phyloP scores from a whole-genome alignment of 2,888 invertebrate species.

The Dicycla oo region DNA sequence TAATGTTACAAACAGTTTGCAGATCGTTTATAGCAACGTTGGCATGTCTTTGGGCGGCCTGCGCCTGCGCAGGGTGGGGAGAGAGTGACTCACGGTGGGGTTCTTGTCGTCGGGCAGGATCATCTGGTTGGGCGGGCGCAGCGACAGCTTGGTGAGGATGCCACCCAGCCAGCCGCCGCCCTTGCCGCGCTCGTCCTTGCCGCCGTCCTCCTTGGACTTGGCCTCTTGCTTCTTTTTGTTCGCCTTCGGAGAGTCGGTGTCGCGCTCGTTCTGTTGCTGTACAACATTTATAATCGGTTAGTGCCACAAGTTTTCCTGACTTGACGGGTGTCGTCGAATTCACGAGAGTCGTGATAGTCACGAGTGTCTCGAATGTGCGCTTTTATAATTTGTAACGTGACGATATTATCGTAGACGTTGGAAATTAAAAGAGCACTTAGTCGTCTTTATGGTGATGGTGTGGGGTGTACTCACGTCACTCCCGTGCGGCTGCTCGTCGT shows the following conservation, averaged over 20 bases:
- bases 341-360: background rate
- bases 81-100: slow-evolving; percentile 92
- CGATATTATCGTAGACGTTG: background rate
- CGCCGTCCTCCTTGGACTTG: slow-evolving; percentile 53
- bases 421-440: background rate
- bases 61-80: slow-evolving; percentile 19
- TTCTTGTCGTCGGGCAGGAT: slow-evolving; percentile 98
- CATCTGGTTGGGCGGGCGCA: slow-evolving; percentile 98
- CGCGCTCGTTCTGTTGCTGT: slow-evolving; percentile 89
- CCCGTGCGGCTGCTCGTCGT: slow-evolving; percentile 74
- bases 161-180: slow-evolving; percentile 96
- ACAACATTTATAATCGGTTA: background rate
- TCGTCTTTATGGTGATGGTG: no score
- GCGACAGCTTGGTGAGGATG: slow-evolving; percentile 95
- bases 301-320: background rate
- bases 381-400: background rate
- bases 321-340: no score
- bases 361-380: background rate
- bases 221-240: slow-evolving; percentile 54
- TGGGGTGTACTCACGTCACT: slow-evolving; percentile 66
- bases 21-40: slow-evolving; percentile 71
- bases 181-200: slow-evolving; percentile 62
- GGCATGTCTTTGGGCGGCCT: slow-evolving; percentile 56
- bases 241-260: slow-evolving; percentile 91
- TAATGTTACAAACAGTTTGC: background rate